Conservation (phyloP, 2,888 invertebrate species). For the Drosophila neotestacea region DNA sequence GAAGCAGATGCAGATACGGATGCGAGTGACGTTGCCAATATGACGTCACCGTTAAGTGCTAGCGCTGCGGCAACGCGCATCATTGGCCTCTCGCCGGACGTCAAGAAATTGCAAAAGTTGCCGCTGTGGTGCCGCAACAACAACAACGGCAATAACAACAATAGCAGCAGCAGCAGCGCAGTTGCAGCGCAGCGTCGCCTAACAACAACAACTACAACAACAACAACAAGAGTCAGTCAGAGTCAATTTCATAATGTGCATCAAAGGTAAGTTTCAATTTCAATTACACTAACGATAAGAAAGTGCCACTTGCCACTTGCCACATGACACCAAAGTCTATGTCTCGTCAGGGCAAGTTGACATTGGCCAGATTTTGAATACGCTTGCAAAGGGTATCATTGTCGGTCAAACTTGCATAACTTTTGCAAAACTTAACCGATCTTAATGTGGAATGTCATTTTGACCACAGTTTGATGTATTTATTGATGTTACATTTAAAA, state of each 20-base stretch:
- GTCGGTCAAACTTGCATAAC: no score
- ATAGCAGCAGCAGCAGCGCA: constrained; percentile 23
- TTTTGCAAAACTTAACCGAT: no score
- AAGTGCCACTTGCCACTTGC: constrained; percentile 24
- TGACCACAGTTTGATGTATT: no score
- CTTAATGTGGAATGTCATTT: no score
- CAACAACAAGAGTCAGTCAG: constrained; percentile 17
- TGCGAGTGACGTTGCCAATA: constrained; percentile 69
- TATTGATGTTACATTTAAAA: no score
- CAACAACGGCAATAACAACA: constrained; percentile 21
- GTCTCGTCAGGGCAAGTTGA: constrained; percentile 9
- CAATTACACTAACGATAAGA: constrained; percentile 20
- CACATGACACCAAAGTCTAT: constrained; percentile 9
- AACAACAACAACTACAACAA: constrained; percentile 22
- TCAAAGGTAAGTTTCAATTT: constrained; percentile 45
- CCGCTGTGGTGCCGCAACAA: constrained; percentile 62
- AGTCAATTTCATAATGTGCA: constrained; percentile 32
- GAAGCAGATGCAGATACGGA: constrained; percentile 64
- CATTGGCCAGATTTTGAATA: neutral
- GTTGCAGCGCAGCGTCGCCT: constrained; percentile 30
- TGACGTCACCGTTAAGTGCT: constrained; percentile 68
- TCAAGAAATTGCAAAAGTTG: constrained; percentile 66
- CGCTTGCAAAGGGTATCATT: neutral
- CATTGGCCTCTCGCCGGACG: constrained; percentile 70
- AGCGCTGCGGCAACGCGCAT: constrained; percentile 69